Conservation (phyloP, 2,888 invertebrate species). For the Thymelicus acteon region DNA sequence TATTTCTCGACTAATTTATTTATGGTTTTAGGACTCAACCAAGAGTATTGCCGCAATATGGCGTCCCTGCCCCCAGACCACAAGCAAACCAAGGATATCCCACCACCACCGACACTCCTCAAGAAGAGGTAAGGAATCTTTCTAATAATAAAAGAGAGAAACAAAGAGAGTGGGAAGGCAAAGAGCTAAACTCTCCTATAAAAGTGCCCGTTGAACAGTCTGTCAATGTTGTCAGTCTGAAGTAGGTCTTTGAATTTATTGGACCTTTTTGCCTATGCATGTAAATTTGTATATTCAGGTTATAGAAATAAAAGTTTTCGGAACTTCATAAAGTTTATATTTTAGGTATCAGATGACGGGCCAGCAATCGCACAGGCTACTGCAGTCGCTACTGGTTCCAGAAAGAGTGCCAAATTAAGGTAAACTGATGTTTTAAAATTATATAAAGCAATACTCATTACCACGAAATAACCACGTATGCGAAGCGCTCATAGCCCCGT, state of each 20-base stretch:
- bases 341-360: constrained; percentile 56
- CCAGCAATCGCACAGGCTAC: constrained; percentile 69
- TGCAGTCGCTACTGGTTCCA: constrained; percentile 64
- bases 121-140: constrained; percentile 57
- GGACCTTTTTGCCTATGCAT: no score
- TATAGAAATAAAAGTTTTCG: no score
- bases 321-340: neutral
- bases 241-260: no score
- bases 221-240: no score
- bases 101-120: constrained; percentile 59
- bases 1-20: no score
- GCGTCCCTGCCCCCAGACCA: constrained; percentile 61
- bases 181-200: no score
- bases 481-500: no score
- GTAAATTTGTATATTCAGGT: no score
- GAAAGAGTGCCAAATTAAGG: constrained; percentile 72
- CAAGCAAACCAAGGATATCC: constrained; percentile 53
- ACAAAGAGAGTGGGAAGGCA: neutral
- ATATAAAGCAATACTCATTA: neutral
- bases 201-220: no score
- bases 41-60: constrained; percentile 64
- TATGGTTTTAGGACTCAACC: constrained; percentile 66
- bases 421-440: constrained; percentile 41
- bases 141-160: neutral
- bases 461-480: no score